phyloP scores from a whole-genome alignment of 2,888 invertebrate genomes.

The Zelleria hepariella region DNA sequence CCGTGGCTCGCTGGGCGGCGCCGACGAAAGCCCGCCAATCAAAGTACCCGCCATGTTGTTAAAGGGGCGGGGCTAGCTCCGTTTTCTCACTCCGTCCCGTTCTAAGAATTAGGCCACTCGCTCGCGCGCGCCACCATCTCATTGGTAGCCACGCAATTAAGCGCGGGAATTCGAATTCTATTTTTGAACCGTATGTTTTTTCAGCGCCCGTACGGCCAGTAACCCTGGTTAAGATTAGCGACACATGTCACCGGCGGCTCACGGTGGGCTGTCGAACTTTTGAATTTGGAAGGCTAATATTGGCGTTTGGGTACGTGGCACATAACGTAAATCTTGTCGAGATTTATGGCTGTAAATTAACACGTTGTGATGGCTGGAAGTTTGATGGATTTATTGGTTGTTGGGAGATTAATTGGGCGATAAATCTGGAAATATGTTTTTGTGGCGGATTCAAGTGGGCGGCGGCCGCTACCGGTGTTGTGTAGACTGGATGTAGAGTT shows the following conservation, averaged over 20 bases:
- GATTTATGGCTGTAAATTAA: slow-evolving; percentile 59
- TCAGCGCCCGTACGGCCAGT: slow-evolving; percentile 50
- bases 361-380: slow-evolving; percentile 42
- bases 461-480: slow-evolving; percentile 23
- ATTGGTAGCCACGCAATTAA: slow-evolving; percentile 68
- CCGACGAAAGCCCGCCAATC: slow-evolving; percentile 70
- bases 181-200: slow-evolving; percentile 67
- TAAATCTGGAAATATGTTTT: slow-evolving; percentile 32
- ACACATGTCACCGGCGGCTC: slow-evolving; percentile 34
- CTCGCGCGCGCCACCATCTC: slow-evolving; percentile 48
- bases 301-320: slow-evolving; percentile 32
- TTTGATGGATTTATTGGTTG: slow-evolving; percentile 61
- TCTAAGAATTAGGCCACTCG: slow-evolving; percentile 33
- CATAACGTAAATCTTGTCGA: slow-evolving; percentile 50
- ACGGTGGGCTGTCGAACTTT: slow-evolving; percentile 18
- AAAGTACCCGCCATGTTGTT: slow-evolving; percentile 76
- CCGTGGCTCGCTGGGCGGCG: slow-evolving; percentile 36
- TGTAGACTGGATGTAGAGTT: background rate
- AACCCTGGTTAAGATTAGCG: slow-evolving; percentile 29
- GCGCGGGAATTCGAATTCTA: slow-evolving; percentile 70
- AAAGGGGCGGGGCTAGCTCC: slow-evolving; percentile 66
- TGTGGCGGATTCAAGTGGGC: slow-evolving; percentile 37
- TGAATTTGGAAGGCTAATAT: slow-evolving; percentile 34
- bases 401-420: slow-evolving; percentile 43
- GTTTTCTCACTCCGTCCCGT: slow-evolving; percentile 36